A percentile compares a stretch with the other conserved stretches of the same genome.
Conservation (phyloP, 2,888 invertebrate species). For the Gonocerus acuteangulatus region DNA sequence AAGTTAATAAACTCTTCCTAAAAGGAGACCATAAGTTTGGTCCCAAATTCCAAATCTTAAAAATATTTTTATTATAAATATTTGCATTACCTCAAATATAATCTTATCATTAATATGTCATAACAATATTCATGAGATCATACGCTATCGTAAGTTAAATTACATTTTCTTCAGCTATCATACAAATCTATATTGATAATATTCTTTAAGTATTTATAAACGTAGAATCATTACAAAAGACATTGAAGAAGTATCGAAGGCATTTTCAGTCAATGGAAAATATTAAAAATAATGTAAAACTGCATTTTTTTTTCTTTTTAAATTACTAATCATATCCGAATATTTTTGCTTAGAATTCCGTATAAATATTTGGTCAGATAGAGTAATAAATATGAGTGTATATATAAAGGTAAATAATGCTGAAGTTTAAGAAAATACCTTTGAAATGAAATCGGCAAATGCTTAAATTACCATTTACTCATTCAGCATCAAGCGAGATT, state of each 20-base stretch:
- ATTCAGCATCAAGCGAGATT: too few species aligned
- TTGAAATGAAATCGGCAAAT: neutral
- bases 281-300: slow-evolving; percentile 9
- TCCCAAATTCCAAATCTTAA: slow-evolving; percentile 20
- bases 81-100: neutral
- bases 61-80: slow-evolving; percentile 20
- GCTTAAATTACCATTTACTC: neutral
- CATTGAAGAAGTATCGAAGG: slow-evolving; percentile 9
- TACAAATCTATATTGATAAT: slow-evolving; percentile 17
- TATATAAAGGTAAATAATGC: neutral
- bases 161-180: slow-evolving; percentile 7
- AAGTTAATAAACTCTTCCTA: neutral
- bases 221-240: slow-evolving; percentile 13
- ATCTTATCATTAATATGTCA: slow-evolving; percentile 16
- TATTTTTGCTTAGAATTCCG: neutral
- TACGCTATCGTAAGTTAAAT: slow-evolving; percentile 17
- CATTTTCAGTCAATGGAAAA: slow-evolving; percentile 24
- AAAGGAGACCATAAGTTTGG: slow-evolving; percentile 18
- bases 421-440: slow-evolving; percentile 22
- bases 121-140: slow-evolving; percentile 21
- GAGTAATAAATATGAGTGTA: slow-evolving; percentile 1
- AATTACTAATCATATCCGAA: slow-evolving; percentile 5
- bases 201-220: slow-evolving; percentile 10
- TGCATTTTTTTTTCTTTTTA: neutral
- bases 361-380: slow-evolving; percentile 20